These are phyloP conservation scores for Nomada fucata DNA, from an alignment of 2,888 invertebrate genomes.

Conservation along the genomic window DNA sequence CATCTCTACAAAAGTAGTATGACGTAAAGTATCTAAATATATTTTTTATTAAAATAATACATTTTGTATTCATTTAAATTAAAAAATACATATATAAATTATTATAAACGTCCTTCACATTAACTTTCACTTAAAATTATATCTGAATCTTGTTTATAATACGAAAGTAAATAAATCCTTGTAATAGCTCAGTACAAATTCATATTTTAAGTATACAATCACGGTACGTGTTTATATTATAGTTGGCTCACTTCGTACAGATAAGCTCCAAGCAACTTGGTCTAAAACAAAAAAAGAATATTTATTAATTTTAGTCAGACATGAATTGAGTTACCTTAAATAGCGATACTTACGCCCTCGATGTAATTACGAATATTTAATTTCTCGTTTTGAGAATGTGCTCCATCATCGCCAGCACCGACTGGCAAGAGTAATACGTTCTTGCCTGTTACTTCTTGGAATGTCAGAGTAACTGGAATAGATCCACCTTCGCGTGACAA, in stretches of 20 bases:
- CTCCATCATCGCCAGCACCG: conserved; percentile 98
- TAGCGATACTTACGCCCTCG: conserved; percentile 91
- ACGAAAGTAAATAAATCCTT: background rate
- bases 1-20: background rate
- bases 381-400: conserved; percentile 99
- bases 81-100: conserved; percentile 37
- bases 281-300: conserved; percentile 87
- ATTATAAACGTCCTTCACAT: conserved; percentile 35
- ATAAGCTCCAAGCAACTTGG: conserved; percentile 96
- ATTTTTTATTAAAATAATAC: conserved; percentile 47
- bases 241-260: conserved; percentile 91
- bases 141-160: background rate
- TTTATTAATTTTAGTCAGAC: background rate
- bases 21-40: conserved; percentile 3
- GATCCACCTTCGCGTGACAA: conserved; percentile 98
- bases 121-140: background rate
- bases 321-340: background rate
- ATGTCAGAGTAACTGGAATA: conserved; percentile 97
- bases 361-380: conserved; percentile 96
- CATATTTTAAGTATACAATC: background rate
- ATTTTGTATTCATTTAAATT: conserved; percentile 26
- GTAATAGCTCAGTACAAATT: background rate
- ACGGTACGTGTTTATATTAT: conserved; percentile 52
- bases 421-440: conserved; percentile 98
- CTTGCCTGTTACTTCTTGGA: conserved; percentile 95